phyloP scores from a whole-genome alignment of 2,888 invertebrate genomes.

The Congeria kusceri region DNA sequence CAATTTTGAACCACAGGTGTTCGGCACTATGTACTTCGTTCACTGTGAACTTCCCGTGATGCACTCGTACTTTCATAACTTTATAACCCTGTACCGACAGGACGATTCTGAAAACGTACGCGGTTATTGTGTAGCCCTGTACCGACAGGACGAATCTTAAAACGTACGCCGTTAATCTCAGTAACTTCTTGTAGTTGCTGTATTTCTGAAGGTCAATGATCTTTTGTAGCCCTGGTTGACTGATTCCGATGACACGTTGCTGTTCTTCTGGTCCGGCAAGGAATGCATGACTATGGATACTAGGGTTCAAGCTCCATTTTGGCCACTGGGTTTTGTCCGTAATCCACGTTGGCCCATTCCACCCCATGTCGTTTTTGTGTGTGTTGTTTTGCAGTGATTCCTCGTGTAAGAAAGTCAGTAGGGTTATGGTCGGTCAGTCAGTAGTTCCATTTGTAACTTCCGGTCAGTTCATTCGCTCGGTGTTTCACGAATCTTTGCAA shows the following conservation, averaged over 20 bases:
- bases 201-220: slow-evolving; percentile 7
- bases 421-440: slow-evolving; percentile 19
- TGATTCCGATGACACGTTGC: too few relatives aligned
- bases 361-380: slow-evolving; percentile 20
- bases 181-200: slow-evolving; percentile 20
- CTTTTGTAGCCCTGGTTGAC: not conserved
- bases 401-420: slow-evolving; percentile 21
- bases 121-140: too few relatives aligned
- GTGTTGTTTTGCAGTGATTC: slow-evolving; percentile 3
- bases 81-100: not conserved
- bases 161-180: slow-evolving; percentile 16
- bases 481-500: slow-evolving; percentile 17
- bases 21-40: slow-evolving; percentile 19
- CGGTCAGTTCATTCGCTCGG: slow-evolving; percentile 11
- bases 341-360: slow-evolving; percentile 11
- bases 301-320: not conserved
- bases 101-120: slow-evolving; percentile 13
- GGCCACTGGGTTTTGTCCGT: slow-evolving; percentile 9
- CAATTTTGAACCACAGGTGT: slow-evolving; percentile 16
- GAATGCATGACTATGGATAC: not conserved
- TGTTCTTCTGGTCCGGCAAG: too few relatives aligned
- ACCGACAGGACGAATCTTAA: slow-evolving; percentile 1
- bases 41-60: not conserved
- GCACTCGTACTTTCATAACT: not conserved
- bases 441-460: slow-evolving; percentile 15